phyloP scores from a whole-genome alignment of 2,888 invertebrate species.

The Stomorhina lunata region DNA sequence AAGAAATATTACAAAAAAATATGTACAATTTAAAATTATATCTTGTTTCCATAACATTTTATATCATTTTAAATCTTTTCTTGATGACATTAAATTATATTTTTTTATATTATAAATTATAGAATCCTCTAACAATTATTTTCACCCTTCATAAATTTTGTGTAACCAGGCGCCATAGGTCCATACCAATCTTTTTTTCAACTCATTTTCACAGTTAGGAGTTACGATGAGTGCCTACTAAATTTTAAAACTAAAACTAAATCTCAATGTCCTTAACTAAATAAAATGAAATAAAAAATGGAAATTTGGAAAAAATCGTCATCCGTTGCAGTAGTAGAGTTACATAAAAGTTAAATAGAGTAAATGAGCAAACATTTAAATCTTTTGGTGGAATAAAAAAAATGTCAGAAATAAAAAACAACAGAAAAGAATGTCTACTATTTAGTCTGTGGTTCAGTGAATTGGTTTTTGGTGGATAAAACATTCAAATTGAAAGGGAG shows the following conservation, averaged over 20 bases:
- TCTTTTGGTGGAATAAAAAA: conserved; percentile 53
- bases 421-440: conserved; percentile 41
- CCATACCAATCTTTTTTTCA: conserved; percentile 32
- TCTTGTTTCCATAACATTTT: not conserved
- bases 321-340: conserved; percentile 48
- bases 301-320: conserved; percentile 40
- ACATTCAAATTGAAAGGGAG: too few relatives aligned
- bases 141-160: conserved; percentile 65
- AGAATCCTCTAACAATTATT: conserved; percentile 55
- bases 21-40: not conserved
- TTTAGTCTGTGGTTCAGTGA: conserved; percentile 55
- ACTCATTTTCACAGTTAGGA: conserved; percentile 30
- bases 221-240: conserved; percentile 58
- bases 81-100: conserved; percentile 1
- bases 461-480: conserved; percentile 19
- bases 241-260: conserved; percentile 50
- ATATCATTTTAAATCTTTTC: conserved; percentile 17
- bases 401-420: conserved; percentile 28
- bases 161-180: conserved; percentile 62
- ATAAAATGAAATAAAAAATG: conserved; percentile 19
- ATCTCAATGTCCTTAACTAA: conserved; percentile 46
- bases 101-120: conserved; percentile 30
- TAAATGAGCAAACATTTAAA: conserved; percentile 68
- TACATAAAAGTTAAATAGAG: conserved; percentile 46
- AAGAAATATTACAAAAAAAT: not conserved